Percentiles rank a stretch among this genome's conserved stretches.
These are phyloP conservation scores for Paralichthys olivaceus DNA, from an alignment of 2,113 vertebrate species.

Conservation along the genomic window DNA sequence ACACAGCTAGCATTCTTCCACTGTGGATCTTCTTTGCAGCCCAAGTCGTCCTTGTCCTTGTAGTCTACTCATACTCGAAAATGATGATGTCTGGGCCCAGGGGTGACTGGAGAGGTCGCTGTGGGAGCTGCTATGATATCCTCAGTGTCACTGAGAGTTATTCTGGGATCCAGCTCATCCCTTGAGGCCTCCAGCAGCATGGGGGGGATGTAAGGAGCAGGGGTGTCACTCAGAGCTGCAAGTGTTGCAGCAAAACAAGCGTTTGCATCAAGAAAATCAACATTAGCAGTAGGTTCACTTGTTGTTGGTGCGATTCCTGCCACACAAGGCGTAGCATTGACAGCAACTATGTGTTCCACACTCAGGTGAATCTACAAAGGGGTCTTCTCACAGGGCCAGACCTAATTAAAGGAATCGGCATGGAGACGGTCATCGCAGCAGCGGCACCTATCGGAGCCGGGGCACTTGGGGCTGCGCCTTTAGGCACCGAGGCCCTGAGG, in stretches of 20 bases:
- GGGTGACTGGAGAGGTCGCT: conserved; percentile 35
- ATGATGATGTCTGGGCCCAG: conserved; percentile 64
- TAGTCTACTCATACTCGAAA: conserved; percentile 56
- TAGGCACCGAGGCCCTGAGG: conserved; percentile 67
- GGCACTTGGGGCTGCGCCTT: conserved; percentile 63
- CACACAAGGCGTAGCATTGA: conserved; percentile 5
- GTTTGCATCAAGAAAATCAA: conserved; percentile 32
- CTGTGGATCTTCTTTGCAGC: conserved; percentile 41
- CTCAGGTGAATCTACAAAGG: conserved; percentile 55
- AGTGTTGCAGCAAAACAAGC: conserved; percentile 53
- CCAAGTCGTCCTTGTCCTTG: conserved; percentile 53
- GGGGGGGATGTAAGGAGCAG: conserved; percentile 58
- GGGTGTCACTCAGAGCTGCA: conserved; percentile 61
- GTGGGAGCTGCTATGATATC: conserved; percentile 53
- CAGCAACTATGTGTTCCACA: conserved; percentile 45
- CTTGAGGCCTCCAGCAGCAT: conserved; percentile 39
- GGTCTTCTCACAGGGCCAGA: conserved; percentile 56
- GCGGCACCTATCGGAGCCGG: conserved; percentile 68
- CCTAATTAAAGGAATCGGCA: conserved; percentile 70
- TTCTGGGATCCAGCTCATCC: conserved; percentile 26
- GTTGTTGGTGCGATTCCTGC: conserved; percentile 31
- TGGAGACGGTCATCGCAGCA: conserved; percentile 74
- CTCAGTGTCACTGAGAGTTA: conserved; percentile 48
- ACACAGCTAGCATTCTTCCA: conserved; percentile 45
- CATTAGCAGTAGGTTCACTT: conserved; percentile 28